phyloP scores from a whole-genome alignment of 2,113 vertebrate genomes.

The Mola mola region DNA sequence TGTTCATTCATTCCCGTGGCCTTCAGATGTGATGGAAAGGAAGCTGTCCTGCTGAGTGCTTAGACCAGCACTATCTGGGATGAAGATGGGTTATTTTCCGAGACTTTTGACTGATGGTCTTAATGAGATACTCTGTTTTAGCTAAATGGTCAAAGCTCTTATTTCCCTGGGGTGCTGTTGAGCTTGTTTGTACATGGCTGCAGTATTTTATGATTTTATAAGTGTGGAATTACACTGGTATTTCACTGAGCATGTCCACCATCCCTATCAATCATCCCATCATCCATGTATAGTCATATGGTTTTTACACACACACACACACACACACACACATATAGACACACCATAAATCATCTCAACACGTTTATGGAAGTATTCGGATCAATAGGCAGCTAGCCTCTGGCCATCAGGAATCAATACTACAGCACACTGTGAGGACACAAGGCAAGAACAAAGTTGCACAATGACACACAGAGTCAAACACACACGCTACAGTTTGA shows the following conservation, averaged over 20 bases:
- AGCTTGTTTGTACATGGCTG: slow-evolving; percentile 54
- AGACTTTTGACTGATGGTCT: slow-evolving; percentile 64
- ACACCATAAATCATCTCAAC: slow-evolving; percentile 65
- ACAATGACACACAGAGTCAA: slow-evolving; percentile 6
- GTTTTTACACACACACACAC: slow-evolving; percentile 32
- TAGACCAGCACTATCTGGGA: slow-evolving; percentile 54
- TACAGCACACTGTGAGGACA: slow-evolving; percentile 60
- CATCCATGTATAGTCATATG: slow-evolving; percentile 25
- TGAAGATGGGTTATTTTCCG: slow-evolving; percentile 30
- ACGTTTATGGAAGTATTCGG: slow-evolving; percentile 70
- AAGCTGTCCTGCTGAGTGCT: slow-evolving; percentile 52
- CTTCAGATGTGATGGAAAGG: slow-evolving; percentile 30
- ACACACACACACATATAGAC: slow-evolving; percentile 22
- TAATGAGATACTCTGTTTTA: slow-evolving; percentile 71
- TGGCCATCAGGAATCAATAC: slow-evolving; percentile 72
- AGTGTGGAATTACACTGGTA: slow-evolving; percentile 56
- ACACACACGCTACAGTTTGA: slow-evolving; percentile 11
- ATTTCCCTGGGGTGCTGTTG: slow-evolving; percentile 68
- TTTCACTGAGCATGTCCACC: slow-evolving; percentile 46
- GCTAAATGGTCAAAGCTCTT: slow-evolving; percentile 68
- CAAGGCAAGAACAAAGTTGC: slow-evolving; percentile 60
- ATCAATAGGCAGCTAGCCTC: slow-evolving; percentile 69
- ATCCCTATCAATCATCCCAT: slow-evolving; percentile 63
- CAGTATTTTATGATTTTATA: slow-evolving; percentile 68
- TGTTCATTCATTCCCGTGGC: too few species aligned